Percentiles rank a stretch among this genome's conserved stretches.
phyloP scores from a whole-genome alignment of 2,888 invertebrate species.

The Prenolepis imparis region DNA sequence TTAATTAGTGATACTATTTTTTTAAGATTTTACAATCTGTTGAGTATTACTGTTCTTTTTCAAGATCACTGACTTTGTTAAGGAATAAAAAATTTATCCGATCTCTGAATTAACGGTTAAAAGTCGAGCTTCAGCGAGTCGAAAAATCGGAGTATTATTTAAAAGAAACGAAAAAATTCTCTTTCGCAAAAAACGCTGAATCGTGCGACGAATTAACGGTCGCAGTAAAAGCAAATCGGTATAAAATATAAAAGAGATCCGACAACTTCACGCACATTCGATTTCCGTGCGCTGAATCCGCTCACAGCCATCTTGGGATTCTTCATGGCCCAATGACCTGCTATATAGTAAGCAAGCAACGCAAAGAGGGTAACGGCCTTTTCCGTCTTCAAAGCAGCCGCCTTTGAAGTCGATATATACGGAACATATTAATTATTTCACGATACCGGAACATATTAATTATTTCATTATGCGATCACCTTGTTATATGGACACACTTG shows the following conservation, averaged over 20 bases:
- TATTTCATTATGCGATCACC: conserved; percentile 38
- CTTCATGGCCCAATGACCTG: conserved; percentile 73
- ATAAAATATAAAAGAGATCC: conserved; percentile 51
- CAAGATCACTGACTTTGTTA: background rate
- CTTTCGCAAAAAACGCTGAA: conserved; percentile 13
- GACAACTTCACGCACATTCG: conserved; percentile 80
- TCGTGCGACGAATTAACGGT: conserved; percentile 58
- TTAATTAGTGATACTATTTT: background rate
- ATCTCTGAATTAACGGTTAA: conserved; percentile 18
- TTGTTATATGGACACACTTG: conserved; percentile 11
- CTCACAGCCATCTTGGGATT: conserved; percentile 66
- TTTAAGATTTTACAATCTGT: background rate
- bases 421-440: conserved; percentile 44
- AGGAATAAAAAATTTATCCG: background rate
- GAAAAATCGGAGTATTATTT: conserved; percentile 15
- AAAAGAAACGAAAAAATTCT: background rate
- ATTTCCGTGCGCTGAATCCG: conserved; percentile 80
- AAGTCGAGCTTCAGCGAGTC: conserved; percentile 18
- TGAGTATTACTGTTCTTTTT: background rate
- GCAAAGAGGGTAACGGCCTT: conserved; percentile 65
- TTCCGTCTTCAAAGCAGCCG: conserved; percentile 45
- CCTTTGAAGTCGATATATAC: conserved; percentile 38
- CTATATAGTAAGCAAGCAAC: conserved; percentile 61
- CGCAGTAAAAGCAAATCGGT: conserved; percentile 52
- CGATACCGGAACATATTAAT: conserved; percentile 28